Evolutionary conservation across 2,888 invertebrate genomes (phyloP).

Genomic region (Neoitamus cyanurus): DNA sequence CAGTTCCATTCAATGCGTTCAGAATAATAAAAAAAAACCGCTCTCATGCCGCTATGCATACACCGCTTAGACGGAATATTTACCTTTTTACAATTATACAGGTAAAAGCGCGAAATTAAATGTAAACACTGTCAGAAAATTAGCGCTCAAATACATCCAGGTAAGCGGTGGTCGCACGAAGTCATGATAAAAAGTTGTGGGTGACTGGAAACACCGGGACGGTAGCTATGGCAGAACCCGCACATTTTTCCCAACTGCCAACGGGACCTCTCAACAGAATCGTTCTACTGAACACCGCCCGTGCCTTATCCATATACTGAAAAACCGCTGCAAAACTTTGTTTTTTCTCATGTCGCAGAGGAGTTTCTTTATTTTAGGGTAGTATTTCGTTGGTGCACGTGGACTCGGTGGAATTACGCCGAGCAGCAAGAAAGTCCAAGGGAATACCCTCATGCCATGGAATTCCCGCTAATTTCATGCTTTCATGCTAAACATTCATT

Average conservation of each 20-base stretch:
- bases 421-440: background rate
- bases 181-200: background rate
- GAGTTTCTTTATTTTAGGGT: background rate
- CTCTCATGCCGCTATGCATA: constrained; percentile 22
- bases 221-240: background rate
- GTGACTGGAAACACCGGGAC: background rate
- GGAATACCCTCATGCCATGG: background rate
- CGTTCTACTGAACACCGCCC: background rate
- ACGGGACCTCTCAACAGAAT: background rate
- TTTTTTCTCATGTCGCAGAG: background rate
- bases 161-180: background rate
- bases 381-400: background rate
- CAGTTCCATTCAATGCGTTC: constrained; percentile 30
- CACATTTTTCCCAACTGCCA: background rate
- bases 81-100: constrained; percentile 44
- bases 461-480: background rate
- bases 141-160: constrained; percentile 4
- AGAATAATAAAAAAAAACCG: constrained; percentile 33
- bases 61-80: constrained; percentile 16
- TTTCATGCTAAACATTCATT: background rate
- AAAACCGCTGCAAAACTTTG: background rate
- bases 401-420: background rate
- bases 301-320: background rate
- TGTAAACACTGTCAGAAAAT: constrained; percentile 35
- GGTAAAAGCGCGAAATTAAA: constrained; percentile 45